Evolutionary conservation across 2,797 vertebrate genomes (phyloP).

Genomic region (Anabacerthia variegaticeps): DNA sequence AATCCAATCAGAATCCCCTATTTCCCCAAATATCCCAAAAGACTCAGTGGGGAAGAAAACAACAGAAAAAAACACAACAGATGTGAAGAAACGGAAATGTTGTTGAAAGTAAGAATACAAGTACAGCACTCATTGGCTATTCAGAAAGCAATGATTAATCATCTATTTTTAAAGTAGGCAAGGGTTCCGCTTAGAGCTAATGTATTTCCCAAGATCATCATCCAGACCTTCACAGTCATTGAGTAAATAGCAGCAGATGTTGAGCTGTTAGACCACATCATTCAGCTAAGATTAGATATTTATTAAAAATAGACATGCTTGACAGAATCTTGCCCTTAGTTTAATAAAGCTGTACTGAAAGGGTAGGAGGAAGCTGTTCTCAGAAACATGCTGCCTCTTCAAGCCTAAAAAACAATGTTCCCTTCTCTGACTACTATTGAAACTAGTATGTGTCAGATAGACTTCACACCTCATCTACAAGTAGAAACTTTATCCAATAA

Average conservation of each 20-base stretch:
- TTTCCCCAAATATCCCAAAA: not conserved
- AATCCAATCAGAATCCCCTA: not conserved
- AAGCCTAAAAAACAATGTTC: not conserved
- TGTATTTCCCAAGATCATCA: slow-evolving; percentile 23
- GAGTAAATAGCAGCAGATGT: slow-evolving; percentile 49
- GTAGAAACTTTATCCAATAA: not conserved
- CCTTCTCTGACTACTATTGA: not conserved
- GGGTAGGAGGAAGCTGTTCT: not conserved
- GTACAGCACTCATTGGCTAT: not conserved
- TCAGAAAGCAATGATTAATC: not conserved
- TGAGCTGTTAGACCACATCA: slow-evolving; percentile 16
- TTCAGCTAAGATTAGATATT: slow-evolving; percentile 45
- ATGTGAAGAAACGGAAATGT: not conserved
- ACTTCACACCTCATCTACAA: not conserved
- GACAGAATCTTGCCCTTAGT: not conserved
- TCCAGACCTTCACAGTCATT: slow-evolving; percentile 37
- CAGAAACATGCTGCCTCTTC: not conserved
- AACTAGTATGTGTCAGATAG: not conserved
- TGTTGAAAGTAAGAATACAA: not conserved
- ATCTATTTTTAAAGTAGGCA: not conserved
- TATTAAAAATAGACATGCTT: slow-evolving; percentile 33
- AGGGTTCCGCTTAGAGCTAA: not conserved
- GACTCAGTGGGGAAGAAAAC: not conserved
- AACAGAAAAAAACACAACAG: not conserved
- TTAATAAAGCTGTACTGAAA: not conserved